Evolutionary conservation across 2,797 vertebrate species (phyloP).

Genomic region (Tolypeutes matacus): DNA sequence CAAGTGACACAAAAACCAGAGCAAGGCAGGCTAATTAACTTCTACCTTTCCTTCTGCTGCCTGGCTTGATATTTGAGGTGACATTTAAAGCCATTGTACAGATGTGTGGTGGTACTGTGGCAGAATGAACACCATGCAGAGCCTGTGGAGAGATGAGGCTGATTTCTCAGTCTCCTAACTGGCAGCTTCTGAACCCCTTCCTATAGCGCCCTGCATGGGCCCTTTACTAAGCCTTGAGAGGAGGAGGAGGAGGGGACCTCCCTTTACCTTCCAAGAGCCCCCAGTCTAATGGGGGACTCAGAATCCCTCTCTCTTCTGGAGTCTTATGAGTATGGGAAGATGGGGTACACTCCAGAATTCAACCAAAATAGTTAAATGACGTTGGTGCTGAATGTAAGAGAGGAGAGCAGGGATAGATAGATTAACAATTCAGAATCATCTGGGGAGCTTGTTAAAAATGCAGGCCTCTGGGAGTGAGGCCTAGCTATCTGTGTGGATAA

Average conservation of each 20-base stretch:
- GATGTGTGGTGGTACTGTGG: neutral
- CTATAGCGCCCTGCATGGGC: too few species aligned
- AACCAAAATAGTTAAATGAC: conserved; percentile 1
- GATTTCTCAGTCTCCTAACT: neutral
- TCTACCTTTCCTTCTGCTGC: neutral
- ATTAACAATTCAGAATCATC: neutral
- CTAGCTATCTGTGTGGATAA: conserved; percentile 53
- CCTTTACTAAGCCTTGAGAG: neutral
- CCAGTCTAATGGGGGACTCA: neutral
- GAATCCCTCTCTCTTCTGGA: neutral
- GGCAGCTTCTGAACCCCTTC: neutral
- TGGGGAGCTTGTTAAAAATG: conserved; percentile 73
- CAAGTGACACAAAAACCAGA: conserved; percentile 40
- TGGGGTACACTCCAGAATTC: neutral
- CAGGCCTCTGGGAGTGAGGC: conserved; percentile 61
- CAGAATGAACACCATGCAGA: conserved; percentile 7
- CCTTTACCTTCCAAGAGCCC: neutral
- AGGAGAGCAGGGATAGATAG: neutral
- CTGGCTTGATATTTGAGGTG: conserved; percentile 62
- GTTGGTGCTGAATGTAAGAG: neutral
- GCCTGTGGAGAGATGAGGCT: neutral
- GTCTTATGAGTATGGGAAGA: neutral
- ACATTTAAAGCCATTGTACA: conserved; percentile 64
- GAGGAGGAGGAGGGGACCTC: neutral
- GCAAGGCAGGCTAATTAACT: conserved; percentile 27